Conservation (phyloP, 2,113 vertebrate species). For the Alethe castanea region DNA sequence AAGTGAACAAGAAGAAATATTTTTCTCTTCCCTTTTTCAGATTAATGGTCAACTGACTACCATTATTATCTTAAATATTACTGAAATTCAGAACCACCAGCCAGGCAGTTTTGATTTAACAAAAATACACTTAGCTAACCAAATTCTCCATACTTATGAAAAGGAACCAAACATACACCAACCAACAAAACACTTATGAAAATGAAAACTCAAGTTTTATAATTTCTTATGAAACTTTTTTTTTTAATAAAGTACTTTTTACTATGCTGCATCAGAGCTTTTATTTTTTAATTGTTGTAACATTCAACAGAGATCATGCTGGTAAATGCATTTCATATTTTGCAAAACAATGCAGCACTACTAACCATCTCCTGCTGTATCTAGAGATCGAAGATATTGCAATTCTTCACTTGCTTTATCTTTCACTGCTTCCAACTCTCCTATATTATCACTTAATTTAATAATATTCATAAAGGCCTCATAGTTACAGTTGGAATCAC, state of each 20-base stretch:
- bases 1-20: neutral
- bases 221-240: neutral
- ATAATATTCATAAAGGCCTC: conserved; percentile 99
- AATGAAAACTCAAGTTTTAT: neutral
- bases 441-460: conserved; percentile 92
- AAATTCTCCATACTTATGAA: neutral
- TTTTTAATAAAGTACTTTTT: neutral
- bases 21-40: neutral
- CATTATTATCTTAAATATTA: neutral
- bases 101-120: neutral
- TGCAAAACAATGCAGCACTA: conserved; percentile 34
- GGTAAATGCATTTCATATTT: neutral
- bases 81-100: neutral
- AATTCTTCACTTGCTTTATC: conserved; percentile 97
- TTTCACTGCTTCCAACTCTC: conserved; percentile 94
- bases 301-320: neutral
- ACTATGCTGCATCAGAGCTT: neutral
- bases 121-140: neutral
- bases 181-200: neutral
- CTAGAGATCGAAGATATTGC: conserved; percentile 94
- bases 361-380: conserved; percentile 95
- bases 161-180: neutral
- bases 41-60: neutral
- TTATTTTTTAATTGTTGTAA: neutral
- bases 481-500: conserved; percentile 96